phyloP scores from a whole-genome alignment of 23 tunicate species.

The Styela plicata region DNA sequence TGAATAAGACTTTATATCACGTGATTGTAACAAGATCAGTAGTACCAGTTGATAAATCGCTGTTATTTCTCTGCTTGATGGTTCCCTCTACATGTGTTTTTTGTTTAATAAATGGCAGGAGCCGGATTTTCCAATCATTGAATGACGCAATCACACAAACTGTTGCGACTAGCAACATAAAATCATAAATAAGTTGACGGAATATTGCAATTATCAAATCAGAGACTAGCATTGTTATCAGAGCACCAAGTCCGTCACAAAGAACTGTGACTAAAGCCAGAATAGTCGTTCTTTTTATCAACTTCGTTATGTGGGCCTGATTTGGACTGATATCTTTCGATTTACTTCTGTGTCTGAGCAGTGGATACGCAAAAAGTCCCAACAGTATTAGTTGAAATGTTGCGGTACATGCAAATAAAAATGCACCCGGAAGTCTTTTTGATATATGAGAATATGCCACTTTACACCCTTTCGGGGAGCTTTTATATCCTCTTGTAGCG shows the following conservation, averaged over 20 bases:
- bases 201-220: constrained; percentile 35
- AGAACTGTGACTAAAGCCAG: constrained; percentile 37
- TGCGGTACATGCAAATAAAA: constrained; percentile 41
- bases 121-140: constrained; percentile 51
- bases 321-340: background rate
- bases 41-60: background rate
- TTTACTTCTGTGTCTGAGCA: constrained; percentile 23
- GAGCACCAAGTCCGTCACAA: constrained; percentile 19
- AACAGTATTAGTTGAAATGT: constrained; percentile 64
- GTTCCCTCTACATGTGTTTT: constrained; percentile 37
- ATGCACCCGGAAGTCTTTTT: constrained; percentile 53
- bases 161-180: constrained; percentile 36
- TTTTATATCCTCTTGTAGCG: constrained; percentile 36
- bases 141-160: constrained; percentile 43
- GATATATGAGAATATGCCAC: constrained; percentile 31
- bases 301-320: background rate
- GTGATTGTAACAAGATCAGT: background rate
- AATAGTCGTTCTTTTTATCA: constrained; percentile 41
- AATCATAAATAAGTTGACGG: constrained; percentile 53
- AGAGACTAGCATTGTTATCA: constrained; percentile 19
- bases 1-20: background rate
- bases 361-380: constrained; percentile 57
- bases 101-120: constrained; percentile 23
- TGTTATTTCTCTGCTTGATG: constrained; percentile 12
- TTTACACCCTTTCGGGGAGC: constrained; percentile 41